These are phyloP conservation scores for Pyrocephalus nanus DNA, from an alignment of 2,797 vertebrate genomes.

Conservation along the genomic window DNA sequence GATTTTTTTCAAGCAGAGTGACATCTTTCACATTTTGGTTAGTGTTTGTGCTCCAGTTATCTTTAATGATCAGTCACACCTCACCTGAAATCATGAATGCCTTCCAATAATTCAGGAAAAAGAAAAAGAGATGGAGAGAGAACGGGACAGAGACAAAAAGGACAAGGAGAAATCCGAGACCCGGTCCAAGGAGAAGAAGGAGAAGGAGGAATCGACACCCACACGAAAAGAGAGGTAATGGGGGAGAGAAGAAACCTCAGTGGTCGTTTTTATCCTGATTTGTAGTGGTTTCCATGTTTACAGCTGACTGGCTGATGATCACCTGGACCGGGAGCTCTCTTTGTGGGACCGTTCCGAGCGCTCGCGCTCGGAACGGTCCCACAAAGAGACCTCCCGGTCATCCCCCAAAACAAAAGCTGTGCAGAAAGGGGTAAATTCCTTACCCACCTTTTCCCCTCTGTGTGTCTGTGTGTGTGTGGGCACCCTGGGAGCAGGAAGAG, in stretches of 20 bases:
- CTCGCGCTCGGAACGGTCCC: too few species aligned
- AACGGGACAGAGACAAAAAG: constrained; percentile 92
- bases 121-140: constrained; percentile 94
- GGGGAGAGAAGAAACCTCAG: too few species aligned
- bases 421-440: rapidly evolving
- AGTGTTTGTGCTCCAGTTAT: neutral
- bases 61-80: neutral
- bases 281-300: too few species aligned
- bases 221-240: constrained; percentile 92
- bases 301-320: too few species aligned
- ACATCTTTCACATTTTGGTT: neutral
- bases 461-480: neutral
- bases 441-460: rapidly evolving
- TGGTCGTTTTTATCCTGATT: too few species aligned
- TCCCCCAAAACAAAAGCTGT: neutral
- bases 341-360: too few species aligned
- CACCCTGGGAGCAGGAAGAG: constrained; percentile 78
- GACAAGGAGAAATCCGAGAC: constrained; percentile 91
- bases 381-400: too few species aligned
- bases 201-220: constrained; percentile 88
- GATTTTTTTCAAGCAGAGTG: neutral
- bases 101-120: constrained; percentile 83
- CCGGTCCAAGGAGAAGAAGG: constrained; percentile 89
- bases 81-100: constrained; percentile 23
- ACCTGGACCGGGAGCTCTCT: too few species aligned